Base-by-base conservation (phyloP, 1,140 invertebrate species). In the Matsumurasca onukii region DNA sequence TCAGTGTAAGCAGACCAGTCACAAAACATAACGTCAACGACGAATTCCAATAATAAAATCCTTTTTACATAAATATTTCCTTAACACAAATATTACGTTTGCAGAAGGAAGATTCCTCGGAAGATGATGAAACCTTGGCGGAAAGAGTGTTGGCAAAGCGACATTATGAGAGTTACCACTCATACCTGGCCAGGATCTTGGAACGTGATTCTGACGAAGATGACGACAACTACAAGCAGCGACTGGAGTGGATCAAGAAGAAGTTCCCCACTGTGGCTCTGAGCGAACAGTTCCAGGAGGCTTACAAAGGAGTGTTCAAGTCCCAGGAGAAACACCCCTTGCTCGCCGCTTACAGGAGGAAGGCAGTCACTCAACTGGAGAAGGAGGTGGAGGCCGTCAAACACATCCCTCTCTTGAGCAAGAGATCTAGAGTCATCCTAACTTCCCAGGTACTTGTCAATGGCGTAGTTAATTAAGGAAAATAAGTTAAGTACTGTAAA, bases 221-320 rank as follows among this genome's bases (percentile, higher is more conserved):
- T 3, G 3, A 13, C 2, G 55, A 59, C 55, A 13, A 29, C n/a
- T 27, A 24, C 25, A 59, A 59, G 55, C 24, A 59, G 55, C 25
- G 55, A 29, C 55, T 59, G 3, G 55, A 59, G 15, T 59, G 55
- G 55, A 29, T 59, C 15, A 59, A 59, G 25, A 59, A 59, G 22
- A 59, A 59, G 24, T 5, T 59, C 2, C 55, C 55, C 24, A 59
- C 55, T 3, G 55, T 59, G 22, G 55, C 55, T 13, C 55, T 27
- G 55, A 29, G 22, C 2, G 55, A 59, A 22, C 24, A 3, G 24
- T 59, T 27, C 55, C 25, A 29, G 22, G 15, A 59, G 22, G 12
- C 30, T 24, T 13, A 12, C 24, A 27, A 59, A 12, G 24, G 55
- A 13, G 30, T 12, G 22, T 13, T 27, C 55, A 22, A 27, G 15